Evolutionary conservation across 2,797 vertebrate genomes (phyloP).

Genomic region (Enteromius unitaeniatus): DNA sequence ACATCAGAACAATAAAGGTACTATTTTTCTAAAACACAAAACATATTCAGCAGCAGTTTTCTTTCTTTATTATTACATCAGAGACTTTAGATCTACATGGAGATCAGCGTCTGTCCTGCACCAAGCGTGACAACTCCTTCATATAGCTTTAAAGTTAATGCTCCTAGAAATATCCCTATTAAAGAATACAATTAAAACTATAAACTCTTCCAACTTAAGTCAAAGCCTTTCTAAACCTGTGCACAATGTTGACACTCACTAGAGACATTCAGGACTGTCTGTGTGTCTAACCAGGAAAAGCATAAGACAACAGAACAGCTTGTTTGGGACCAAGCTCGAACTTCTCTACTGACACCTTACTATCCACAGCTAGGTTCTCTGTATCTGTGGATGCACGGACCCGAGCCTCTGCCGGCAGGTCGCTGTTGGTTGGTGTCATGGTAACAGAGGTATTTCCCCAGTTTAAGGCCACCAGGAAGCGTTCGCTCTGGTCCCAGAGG

Average conservation of each 20-base stretch:
- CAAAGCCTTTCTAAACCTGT: neutral
- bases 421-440: constrained; percentile 36
- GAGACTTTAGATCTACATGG: neutral
- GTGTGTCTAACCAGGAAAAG: constrained; percentile 73
- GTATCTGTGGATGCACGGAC: constrained; percentile 77
- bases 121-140: neutral
- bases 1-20: neutral
- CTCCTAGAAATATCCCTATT: neutral
- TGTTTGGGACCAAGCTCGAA: constrained; percentile 72
- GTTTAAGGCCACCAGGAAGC: constrained; percentile 84
- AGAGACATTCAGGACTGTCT: neutral
- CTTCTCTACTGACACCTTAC: constrained; percentile 62
- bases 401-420: constrained; percentile 69
- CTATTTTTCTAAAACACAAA: neutral
- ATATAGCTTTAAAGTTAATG: neutral
- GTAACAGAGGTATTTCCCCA: constrained; percentile 63
- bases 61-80: constrained; percentile 9
- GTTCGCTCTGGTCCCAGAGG: constrained; percentile 90
- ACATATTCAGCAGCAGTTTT: constrained; percentile 1
- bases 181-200: neutral
- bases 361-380: constrained; percentile 17
- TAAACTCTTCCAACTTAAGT: neutral
- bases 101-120: neutral
- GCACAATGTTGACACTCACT: constrained; percentile 14
- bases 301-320: constrained; percentile 81